phyloP scores from a whole-genome alignment of 2,797 vertebrate genomes.

The Sebastes elongatus region DNA sequence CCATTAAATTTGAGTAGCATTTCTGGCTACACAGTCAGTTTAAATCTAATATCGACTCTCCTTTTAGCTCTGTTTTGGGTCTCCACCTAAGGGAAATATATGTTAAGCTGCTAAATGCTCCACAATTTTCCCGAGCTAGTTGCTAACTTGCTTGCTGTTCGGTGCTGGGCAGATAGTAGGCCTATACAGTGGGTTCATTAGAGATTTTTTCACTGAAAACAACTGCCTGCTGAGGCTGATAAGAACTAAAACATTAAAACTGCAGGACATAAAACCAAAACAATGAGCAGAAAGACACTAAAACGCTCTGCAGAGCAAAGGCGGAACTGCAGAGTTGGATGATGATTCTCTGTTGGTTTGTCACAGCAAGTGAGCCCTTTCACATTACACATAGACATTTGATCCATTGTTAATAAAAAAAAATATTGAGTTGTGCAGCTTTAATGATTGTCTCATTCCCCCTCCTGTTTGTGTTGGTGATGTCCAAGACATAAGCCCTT shows the following conservation, averaged over 20 bases:
- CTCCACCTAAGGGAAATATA: background rate
- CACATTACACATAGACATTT: background rate
- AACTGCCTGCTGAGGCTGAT: background rate
- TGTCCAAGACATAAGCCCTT: background rate
- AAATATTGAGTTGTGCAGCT: background rate
- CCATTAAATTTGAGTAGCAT: fast-evolving
- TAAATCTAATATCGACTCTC: background rate
- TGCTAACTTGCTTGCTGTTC: background rate
- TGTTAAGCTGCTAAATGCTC: background rate
- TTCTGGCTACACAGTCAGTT: no score
- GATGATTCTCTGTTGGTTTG: no score
- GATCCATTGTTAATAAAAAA: background rate
- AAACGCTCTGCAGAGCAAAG: background rate
- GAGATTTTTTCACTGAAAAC: background rate
- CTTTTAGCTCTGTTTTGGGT: background rate
- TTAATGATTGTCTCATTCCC: background rate
- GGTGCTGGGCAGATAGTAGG: no score
- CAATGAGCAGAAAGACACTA: background rate
- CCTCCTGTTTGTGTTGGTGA: background rate
- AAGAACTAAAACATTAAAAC: background rate
- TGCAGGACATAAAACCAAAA: background rate
- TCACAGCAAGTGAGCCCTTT: no score
- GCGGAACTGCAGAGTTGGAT: no score
- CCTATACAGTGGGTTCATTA: background rate
- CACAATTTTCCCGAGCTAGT: background rate